A percentile compares a stretch with the other conserved stretches of the same genome.
These are phyloP conservation scores for Pseudococcus longispinus DNA, from an alignment of 2,888 invertebrate species.

Conservation along the genomic window DNA sequence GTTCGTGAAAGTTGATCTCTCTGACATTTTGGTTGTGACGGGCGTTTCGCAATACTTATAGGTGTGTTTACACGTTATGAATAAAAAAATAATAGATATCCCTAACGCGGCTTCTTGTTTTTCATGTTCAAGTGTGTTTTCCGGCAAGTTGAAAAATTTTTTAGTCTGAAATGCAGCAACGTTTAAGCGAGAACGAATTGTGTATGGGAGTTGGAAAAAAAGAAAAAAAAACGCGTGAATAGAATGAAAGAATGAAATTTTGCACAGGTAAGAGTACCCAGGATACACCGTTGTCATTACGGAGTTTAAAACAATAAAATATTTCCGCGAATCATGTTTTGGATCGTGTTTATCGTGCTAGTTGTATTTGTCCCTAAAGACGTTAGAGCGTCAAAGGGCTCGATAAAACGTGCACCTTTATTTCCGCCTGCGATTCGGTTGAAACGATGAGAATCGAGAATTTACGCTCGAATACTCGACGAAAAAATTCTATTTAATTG, in stretches of 20 bases:
- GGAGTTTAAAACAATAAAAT: not conserved
- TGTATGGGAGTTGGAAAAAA: not conserved
- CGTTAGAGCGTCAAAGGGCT: not conserved
- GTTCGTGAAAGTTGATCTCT: conserved; percentile 39
- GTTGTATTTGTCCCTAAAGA: conserved; percentile 2
- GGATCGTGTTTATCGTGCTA: not conserved
- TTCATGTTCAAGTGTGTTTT: conserved; percentile 29
- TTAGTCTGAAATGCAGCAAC: not conserved
- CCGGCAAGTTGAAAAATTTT: not conserved
- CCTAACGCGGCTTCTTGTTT: conserved; percentile 21
- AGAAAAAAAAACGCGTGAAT: not conserved
- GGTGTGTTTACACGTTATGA: conserved; percentile 45
- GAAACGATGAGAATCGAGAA: not conserved
- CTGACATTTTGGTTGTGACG: conserved; percentile 37
- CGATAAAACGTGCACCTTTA: not conserved
- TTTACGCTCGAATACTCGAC: not conserved
- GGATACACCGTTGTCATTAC: not conserved
- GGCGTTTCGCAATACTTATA: conserved; percentile 39
- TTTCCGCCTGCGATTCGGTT: not conserved
- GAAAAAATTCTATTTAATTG: not conserved
- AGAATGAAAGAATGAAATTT: not conserved
- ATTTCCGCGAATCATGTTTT: conserved; percentile 11
- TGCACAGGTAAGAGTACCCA: not conserved
- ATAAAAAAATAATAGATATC: conserved; percentile 46
- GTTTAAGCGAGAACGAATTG: not conserved